These are phyloP conservation scores for Hirudo medicinalis DNA, from an alignment of 1,140 invertebrate species.

Conservation along the genomic window DNA sequence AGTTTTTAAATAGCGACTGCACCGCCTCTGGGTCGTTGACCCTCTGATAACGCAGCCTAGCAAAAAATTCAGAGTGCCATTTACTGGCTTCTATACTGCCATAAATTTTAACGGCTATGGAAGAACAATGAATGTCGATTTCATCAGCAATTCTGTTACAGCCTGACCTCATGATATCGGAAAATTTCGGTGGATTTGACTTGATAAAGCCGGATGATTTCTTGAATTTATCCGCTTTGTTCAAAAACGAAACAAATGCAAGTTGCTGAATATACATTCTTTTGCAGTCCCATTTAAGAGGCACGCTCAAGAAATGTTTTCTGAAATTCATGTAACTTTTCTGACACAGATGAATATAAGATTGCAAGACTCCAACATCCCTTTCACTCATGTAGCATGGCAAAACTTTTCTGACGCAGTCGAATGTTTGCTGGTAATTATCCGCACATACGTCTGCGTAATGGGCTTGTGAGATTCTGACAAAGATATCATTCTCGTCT, in stretches of 20 bases:
- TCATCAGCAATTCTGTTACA: neutral
- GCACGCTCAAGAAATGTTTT: neutral
- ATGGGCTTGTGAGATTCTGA: neutral
- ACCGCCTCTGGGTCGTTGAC: neutral
- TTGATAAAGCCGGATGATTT: neutral
- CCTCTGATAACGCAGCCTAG: neutral
- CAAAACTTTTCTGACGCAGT: constrained; percentile 5
- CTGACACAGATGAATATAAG: neutral
- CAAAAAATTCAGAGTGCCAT: constrained; percentile 8
- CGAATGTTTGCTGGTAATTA: neutral
- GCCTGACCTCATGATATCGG: neutral
- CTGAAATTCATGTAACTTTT: neutral
- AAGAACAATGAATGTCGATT: neutral
- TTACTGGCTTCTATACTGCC: neutral
- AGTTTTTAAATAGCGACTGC: neutral
- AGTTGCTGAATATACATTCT: constrained; percentile 3
- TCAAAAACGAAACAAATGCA: neutral
- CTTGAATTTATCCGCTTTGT: neutral
- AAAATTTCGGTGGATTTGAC: neutral
- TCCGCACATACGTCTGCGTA: neutral
- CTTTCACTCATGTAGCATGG: neutral
- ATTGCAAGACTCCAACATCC: neutral
- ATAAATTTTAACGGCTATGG: constrained; percentile 3
- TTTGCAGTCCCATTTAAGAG: constrained; percentile 1
- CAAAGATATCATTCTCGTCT: neutral